Conservation (phyloP, 2,888 invertebrate genomes). For the Thymelicus acteon region DNA sequence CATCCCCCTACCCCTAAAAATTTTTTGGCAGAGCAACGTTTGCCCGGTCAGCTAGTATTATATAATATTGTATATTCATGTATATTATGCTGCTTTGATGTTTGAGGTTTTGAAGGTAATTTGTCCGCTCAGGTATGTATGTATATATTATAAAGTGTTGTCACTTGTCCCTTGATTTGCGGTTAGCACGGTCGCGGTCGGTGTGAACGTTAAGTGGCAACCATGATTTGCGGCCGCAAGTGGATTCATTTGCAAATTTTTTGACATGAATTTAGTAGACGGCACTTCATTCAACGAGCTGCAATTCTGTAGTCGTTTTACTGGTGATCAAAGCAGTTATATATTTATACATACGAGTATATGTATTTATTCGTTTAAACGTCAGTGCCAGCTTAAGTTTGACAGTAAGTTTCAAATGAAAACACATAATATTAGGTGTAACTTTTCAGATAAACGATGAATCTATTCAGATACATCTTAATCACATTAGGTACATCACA, state of each 20-base stretch:
- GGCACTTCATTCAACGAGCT: neutral
- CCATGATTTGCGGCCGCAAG: neutral
- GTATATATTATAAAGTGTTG: neutral
- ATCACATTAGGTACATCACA: no score
- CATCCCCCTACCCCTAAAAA: no score
- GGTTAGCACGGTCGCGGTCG: neutral
- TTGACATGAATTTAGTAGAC: conserved; percentile 2
- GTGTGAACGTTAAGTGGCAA: conserved; percentile 3
- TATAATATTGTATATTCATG: no score
- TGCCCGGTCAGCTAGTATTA: no score
- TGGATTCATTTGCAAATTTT: conserved; percentile 2
- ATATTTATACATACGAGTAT: neutral
- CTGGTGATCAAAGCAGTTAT: neutral
- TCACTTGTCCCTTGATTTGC: conserved; percentile 7
- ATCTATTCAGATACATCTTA: no score
- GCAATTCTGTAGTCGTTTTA: neutral
- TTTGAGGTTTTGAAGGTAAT: conserved; percentile 5
- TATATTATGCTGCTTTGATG: neutral
- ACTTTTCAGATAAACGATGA: no score
- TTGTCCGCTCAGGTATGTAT: neutral
- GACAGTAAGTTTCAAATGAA: no score
- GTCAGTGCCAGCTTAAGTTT: no score
- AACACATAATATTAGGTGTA: no score
- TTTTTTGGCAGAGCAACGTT: no score
- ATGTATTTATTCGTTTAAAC: no score